Percentiles rank a stretch among this genome's conserved stretches.
Conservation (phyloP, 1,140 invertebrate species). For the Habropoda laboriosa region DNA sequence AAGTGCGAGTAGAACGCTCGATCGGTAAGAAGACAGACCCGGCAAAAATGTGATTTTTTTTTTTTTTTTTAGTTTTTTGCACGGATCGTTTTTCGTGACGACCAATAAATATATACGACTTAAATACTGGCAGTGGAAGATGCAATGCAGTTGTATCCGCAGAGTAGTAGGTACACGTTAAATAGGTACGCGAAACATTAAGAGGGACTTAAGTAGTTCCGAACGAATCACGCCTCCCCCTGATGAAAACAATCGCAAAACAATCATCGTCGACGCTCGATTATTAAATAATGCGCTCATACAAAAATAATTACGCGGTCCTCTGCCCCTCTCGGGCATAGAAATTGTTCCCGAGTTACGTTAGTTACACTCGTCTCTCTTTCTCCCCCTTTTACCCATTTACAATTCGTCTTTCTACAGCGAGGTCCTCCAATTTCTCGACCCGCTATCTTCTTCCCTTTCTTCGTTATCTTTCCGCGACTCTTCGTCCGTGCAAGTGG, state of each 20-base stretch:
- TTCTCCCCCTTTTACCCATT: background rate
- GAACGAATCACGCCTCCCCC: slow-evolving; percentile 53
- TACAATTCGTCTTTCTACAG: slow-evolving; percentile 44
- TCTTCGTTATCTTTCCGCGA: background rate
- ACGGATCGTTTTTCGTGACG: slow-evolving; percentile 1
- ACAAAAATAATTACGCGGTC: slow-evolving; percentile 66
- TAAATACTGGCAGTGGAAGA: slow-evolving; percentile 70
- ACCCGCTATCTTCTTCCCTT: background rate
- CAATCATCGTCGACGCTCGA: slow-evolving; percentile 49
- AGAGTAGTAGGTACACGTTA: slow-evolving; percentile 56
- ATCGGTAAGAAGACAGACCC: slow-evolving; percentile 28
- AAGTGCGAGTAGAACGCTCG: slow-evolving; percentile 23
- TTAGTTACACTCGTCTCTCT: slow-evolving; percentile 23
- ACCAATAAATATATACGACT: slow-evolving; percentile 60
- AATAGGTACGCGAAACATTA: slow-evolving; percentile 57
- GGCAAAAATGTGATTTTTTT: background rate
- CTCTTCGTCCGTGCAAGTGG: background rate
- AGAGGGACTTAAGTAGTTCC: slow-evolving; percentile 50
- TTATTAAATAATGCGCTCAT: slow-evolving; percentile 64
- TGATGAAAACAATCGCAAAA: slow-evolving; percentile 53
- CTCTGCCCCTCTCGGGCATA: slow-evolving; percentile 4
- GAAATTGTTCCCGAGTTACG: slow-evolving; percentile 22
- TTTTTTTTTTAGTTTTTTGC: no score
- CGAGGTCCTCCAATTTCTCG: slow-evolving; percentile 17
- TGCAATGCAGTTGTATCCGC: slow-evolving; percentile 56